A percentile compares a stretch with the other conserved stretches of the same genome.
phyloP scores from a whole-genome alignment of 2,797 vertebrate genomes.

The Enteromius viviparus region DNA sequence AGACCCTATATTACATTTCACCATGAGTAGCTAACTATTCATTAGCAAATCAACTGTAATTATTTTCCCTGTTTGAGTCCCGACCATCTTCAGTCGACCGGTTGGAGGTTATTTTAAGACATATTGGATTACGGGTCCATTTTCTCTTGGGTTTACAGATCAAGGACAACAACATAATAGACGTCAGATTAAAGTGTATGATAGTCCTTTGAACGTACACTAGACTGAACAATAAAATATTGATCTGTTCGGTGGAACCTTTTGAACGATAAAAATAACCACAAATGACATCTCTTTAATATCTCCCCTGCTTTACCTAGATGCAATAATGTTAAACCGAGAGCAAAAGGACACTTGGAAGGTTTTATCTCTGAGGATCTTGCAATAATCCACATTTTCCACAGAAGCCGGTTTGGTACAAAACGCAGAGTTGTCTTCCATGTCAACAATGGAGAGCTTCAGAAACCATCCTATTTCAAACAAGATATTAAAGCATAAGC shows the following conservation, averaged over 20 bases:
- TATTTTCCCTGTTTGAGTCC: not conserved
- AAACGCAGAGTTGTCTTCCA: not conserved
- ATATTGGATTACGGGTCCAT: not conserved
- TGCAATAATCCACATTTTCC: constrained; percentile 2
- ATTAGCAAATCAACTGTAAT: constrained; percentile 26
- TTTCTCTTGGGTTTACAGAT: not conserved
- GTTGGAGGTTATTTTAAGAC: not conserved
- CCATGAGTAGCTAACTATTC: constrained; percentile 7
- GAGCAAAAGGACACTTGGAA: not conserved
- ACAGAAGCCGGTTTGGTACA: not conserved
- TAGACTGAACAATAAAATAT: not conserved
- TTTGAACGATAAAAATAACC: not conserved
- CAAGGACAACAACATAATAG: not conserved
- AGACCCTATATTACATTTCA: constrained; percentile 14
- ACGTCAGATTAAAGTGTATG: not conserved
- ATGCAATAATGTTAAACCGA: not conserved
- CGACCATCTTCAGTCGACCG: not conserved
- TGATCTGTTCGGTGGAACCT: not conserved
- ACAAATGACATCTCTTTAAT: not conserved
- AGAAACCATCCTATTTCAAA: constrained; percentile 27
- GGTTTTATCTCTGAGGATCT: constrained; percentile 10
- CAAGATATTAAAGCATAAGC: constrained; percentile 34
- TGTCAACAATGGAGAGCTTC: constrained; percentile 23
- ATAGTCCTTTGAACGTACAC: constrained; percentile 1
- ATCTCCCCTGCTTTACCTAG: not conserved